A percentile compares a stretch with the other conserved stretches of the same genome.
Evolutionary conservation across 1,140 invertebrate genomes (phyloP).

Genomic region (Subanguina moxae): DNA sequence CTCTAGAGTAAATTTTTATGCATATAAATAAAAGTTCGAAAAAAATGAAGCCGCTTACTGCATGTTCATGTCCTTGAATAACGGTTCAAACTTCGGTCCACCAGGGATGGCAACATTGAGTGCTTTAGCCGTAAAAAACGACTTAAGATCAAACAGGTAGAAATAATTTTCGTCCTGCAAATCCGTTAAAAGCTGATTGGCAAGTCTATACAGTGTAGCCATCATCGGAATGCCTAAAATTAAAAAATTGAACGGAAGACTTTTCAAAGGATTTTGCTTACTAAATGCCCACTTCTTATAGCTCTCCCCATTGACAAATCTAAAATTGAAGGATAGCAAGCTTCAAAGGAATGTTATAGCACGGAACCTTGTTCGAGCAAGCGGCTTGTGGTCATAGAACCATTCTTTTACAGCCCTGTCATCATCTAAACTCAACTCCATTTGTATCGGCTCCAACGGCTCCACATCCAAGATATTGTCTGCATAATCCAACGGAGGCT

Average conservation of each 20-base stretch:
- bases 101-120: constrained; percentile 99
- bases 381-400: constrained; percentile 97
- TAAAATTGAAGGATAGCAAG: constrained; percentile 56
- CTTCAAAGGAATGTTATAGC: background rate
- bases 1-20: constrained; percentile 64
- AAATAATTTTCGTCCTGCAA: constrained; percentile 98
- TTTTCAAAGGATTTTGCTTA: background rate
- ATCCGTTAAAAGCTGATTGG: constrained; percentile 96
- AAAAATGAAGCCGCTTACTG: constrained; percentile 66
- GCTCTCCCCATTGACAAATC: constrained; percentile 90
- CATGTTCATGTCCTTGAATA: constrained; percentile 93
- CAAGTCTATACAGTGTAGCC: constrained; percentile 91
- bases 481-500: constrained; percentile 96
- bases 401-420: constrained; percentile 79
- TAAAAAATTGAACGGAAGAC: constrained; percentile 77
- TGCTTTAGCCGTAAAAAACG: constrained; percentile 98
- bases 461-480: constrained; percentile 99
- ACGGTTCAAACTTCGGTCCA: constrained; percentile 97
- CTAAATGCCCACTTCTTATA: constrained; percentile 91
- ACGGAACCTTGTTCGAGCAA: constrained; percentile 73
- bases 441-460: constrained; percentile 96
- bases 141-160: constrained; percentile 97
- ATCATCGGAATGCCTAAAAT: constrained; percentile 77
- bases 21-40: too few relatives aligned
- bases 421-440: constrained; percentile 93